A percentile compares a stretch with the other conserved stretches of the same genome.
Evolutionary conservation across 37 sponge, comb jelly and placozoan species (phyloP).

Genomic region (Trichoplax adhaerens): DNA sequence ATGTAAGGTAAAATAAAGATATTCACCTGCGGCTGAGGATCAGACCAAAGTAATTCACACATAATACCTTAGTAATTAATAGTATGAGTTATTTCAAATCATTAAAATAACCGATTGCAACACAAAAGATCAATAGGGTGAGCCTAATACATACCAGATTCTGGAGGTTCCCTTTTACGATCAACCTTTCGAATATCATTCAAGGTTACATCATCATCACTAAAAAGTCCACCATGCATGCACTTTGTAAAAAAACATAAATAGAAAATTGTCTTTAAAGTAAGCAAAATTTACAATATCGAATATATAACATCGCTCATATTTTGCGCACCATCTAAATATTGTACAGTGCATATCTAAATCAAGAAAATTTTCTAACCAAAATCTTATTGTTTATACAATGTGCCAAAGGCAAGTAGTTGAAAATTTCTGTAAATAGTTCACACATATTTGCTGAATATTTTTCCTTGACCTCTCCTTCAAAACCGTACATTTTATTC

Average conservation of each 20-base stretch:
- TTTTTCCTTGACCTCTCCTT: constrained; percentile 86
- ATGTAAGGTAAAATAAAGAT: neutral
- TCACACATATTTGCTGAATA: constrained; percentile 62
- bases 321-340: neutral
- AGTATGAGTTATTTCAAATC: constrained; percentile 16
- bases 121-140: neutral
- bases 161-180: constrained; percentile 41
- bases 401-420: constrained; percentile 85
- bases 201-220: constrained; percentile 56
- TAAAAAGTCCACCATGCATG: constrained; percentile 92
- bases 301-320: neutral
- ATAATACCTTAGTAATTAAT: constrained; percentile 34
- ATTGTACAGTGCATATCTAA: constrained; percentile 1
- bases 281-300: too few relatives aligned
- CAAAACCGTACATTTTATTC: constrained; percentile 98
- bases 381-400: constrained; percentile 57
- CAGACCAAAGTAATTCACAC: constrained; percentile 99
- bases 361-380: constrained; percentile 21
- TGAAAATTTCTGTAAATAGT: constrained; percentile 88
- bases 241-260: constrained; percentile 20
- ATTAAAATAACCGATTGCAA: constrained; percentile 30
- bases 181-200: constrained; percentile 70
- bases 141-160: constrained; percentile 15
- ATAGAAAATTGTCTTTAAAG: neutral
- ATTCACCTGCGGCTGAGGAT: constrained; percentile 59